Percentiles rank a stretch among this genome's conserved stretches.
Conservation (phyloP, 2,113 vertebrate species). For the Platanista minor region DNA sequence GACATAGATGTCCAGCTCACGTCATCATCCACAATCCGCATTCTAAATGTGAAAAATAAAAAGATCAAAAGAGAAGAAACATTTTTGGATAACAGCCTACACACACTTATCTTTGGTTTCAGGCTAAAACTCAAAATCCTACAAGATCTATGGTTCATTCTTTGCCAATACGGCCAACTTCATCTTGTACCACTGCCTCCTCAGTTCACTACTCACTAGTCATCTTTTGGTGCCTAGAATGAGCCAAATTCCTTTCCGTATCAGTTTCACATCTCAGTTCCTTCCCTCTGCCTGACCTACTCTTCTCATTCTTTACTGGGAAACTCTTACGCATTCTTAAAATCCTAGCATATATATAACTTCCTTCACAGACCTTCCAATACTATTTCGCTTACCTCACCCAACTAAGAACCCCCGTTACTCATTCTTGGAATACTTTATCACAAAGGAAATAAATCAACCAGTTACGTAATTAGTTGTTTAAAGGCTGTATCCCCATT, state of each 20-base stretch:
- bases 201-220: neutral
- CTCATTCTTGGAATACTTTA: neutral
- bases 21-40: slow-evolving; percentile 96
- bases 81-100: neutral
- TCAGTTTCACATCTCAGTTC: neutral
- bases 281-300: neutral
- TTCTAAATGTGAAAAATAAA: slow-evolving; percentile 77
- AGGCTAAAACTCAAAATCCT: neutral
- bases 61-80: neutral
- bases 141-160: neutral
- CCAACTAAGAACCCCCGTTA: neutral
- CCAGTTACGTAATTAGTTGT: neutral
- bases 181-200: neutral
- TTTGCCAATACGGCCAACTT: neutral
- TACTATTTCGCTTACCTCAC: neutral
- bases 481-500: neutral
- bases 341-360: neutral
- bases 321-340: slow-evolving; percentile 13
- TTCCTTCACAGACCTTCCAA: neutral
- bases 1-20: slow-evolving; percentile 89
- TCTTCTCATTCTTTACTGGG: neutral
- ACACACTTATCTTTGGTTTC: neutral
- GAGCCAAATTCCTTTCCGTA: neutral
- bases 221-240: neutral
- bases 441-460: neutral